Evolutionary conservation across 1,140 invertebrate species (phyloP).

Genomic region (Megalopta genalis): DNA sequence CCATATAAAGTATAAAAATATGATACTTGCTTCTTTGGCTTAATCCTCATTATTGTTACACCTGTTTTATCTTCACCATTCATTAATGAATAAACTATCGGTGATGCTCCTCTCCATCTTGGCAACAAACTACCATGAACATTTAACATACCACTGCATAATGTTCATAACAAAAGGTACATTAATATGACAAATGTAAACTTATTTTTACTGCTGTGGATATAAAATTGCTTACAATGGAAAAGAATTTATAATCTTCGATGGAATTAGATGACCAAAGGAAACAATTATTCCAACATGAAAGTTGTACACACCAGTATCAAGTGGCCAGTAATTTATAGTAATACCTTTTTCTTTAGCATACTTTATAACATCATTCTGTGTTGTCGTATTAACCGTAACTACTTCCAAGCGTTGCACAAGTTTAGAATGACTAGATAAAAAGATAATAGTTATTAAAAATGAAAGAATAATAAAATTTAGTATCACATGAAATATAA

Average conservation of each 20-base stretch:
- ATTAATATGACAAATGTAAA: slow-evolving; percentile 9
- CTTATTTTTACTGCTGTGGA: neutral
- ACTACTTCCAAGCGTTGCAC: slow-evolving; percentile 81
- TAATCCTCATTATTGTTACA: slow-evolving; percentile 93
- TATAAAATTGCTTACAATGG: slow-evolving; percentile 80
- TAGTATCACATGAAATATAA: slow-evolving; percentile 24
- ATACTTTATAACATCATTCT: slow-evolving; percentile 81
- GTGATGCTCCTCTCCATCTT: slow-evolving; percentile 94
- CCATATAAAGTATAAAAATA: slow-evolving; percentile 2
- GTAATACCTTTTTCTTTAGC: slow-evolving; percentile 78
- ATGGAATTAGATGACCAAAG: slow-evolving; percentile 87
- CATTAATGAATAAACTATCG: slow-evolving; percentile 90
- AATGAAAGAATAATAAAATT: neutral
- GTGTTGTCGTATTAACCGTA: slow-evolving; percentile 79
- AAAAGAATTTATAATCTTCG: slow-evolving; percentile 83
- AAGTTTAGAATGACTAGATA: slow-evolving; percentile 58
- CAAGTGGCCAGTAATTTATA: slow-evolving; percentile 82
- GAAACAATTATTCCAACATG: slow-evolving; percentile 86
- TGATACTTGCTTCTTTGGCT: slow-evolving; percentile 84
- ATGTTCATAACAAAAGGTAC: slow-evolving; percentile 36
- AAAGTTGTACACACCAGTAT: slow-evolving; percentile 74
- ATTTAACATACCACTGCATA: slow-evolving; percentile 92
- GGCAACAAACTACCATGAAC: slow-evolving; percentile 95
- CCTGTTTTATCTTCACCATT: slow-evolving; percentile 92
- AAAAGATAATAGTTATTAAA: slow-evolving; percentile 30